Evolutionary conservation across 2,113 vertebrate species (phyloP).

Genomic region (Paradisaea rubra): DNA sequence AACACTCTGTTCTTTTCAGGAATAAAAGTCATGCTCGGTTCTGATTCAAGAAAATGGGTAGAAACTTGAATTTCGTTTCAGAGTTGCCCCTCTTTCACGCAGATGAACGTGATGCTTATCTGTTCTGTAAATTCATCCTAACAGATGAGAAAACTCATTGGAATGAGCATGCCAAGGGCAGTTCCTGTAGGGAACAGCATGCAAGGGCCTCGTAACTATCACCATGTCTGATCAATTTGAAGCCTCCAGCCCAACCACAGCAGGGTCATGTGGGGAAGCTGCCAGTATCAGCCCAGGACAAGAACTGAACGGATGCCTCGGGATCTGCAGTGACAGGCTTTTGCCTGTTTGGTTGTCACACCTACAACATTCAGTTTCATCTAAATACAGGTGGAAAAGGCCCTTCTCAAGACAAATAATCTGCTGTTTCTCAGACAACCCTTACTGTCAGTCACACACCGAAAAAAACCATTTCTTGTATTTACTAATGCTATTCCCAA

Average conservation of each 20-base stretch:
- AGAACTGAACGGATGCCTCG: not conserved
- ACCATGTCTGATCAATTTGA: not conserved
- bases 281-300: not conserved
- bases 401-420: not conserved
- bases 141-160: not conserved
- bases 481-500: not conserved
- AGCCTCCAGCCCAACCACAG: not conserved
- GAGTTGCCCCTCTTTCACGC: not conserved
- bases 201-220: not conserved
- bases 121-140: not conserved
- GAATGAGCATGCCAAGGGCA: not conserved
- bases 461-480: not conserved
- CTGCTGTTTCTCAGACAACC: not conserved
- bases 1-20: not conserved
- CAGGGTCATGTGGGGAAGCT: not conserved
- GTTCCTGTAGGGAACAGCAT: not conserved
- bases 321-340: not conserved
- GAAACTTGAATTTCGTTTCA: not conserved
- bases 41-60: not conserved
- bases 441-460: not conserved
- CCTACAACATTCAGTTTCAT: not conserved
- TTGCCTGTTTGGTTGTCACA: not conserved
- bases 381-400: not conserved
- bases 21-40: rapidly evolving
- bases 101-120: not conserved